Evolutionary conservation across 2,797 vertebrate species (phyloP), one percentile per base, ranked within the genome.

Genomic region (Rhodeus uyekii): DNA sequence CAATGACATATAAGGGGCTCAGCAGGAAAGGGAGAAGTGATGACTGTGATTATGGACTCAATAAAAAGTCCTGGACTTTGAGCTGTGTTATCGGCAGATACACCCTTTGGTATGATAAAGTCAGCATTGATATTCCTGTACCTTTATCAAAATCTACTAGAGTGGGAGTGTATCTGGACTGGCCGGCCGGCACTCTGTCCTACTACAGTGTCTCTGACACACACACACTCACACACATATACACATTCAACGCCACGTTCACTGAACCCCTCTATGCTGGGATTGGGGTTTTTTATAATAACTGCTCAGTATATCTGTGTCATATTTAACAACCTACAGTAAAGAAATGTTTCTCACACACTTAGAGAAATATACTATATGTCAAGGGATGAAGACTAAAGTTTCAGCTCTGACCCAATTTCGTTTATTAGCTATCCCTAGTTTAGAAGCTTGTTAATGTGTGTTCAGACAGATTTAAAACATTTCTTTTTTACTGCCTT

Each of bases 31-130:
- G 68, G 18, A 44, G 42, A 48, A 27, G 42, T 71, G 68, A 71
- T 46, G 68, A 42, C 1, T 39, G 36, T 24, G 61, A 68, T 18
- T 68, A 69, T 42, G 78, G 78, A 5, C 39, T 68, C 29, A 69
- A 80, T 58, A 3, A 13, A 36, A 39, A 68, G 34, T 80, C 78
- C 1, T 80, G 78, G 78, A 60, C 9, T 27, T 2, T 80, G 64
- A 58, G 16, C 27, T 69, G 65, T n/a, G 13, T 60, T 32, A 39
- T 53, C 1, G 16, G 19, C 32, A 53, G 14, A 2, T 73, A 29
- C 68, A 71, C 68, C 2, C 7, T 32, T 14, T 71, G 68, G 46
- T 34, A 73, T 34, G 32, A 73, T 53, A 73, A 73, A 53, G 7
- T n/a, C 46, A 73, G 71, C 71, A 36, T 24, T 72, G 44, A 72